Base-by-base conservation (phyloP, 2,113 vertebrate species). In the Cygnus buccinator region DNA sequence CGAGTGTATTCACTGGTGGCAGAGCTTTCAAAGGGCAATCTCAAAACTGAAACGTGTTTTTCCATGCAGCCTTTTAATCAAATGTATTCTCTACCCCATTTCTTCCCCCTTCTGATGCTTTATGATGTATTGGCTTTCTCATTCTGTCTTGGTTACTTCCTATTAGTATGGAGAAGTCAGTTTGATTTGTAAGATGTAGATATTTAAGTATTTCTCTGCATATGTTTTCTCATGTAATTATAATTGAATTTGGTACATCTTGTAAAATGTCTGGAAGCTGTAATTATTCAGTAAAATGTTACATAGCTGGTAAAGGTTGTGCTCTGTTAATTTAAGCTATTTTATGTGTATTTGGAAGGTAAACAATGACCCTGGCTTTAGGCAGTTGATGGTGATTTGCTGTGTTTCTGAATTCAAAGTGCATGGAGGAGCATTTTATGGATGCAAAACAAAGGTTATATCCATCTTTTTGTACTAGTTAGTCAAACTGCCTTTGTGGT, bases 281-380 rank as follows among this genome's bases (percentile, higher is more conserved):
- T 85, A 85, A 94, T 94, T 93, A 52, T 18, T 93, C 84, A 96
- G 96, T 97, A 96, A 96, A 97, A 93, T 26, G 35, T 86, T 90
- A 61, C 54, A 18, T 81, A 86, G 79, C 48, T 3, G 4, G 90
- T 89, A 86, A 95, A 87, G 85, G 39, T 93, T 33, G 58, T 46
- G 20, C 86, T 84, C 71, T 87, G n/a, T 96, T 95, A 86, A 91
- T 95, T 91, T 46, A 59, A 62, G 82, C 19, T 19, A 50, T 82
- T 88, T 63, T 21, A 4, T 31, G 1, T 37, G 4, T 48, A 11
- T 44, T n/a, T 55, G 65, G 43, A 88, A 90, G 52, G 28, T 68
- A 83, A 80, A 23, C 39, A n/a, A 1, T 54, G 59, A 43, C 8
- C 15, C 9, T 65, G 33, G 20, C 46, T 90, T 90, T 50, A 79